Conservation (phyloP, 1,140 invertebrate genomes). For the Nasonia vitripennis region DNA sequence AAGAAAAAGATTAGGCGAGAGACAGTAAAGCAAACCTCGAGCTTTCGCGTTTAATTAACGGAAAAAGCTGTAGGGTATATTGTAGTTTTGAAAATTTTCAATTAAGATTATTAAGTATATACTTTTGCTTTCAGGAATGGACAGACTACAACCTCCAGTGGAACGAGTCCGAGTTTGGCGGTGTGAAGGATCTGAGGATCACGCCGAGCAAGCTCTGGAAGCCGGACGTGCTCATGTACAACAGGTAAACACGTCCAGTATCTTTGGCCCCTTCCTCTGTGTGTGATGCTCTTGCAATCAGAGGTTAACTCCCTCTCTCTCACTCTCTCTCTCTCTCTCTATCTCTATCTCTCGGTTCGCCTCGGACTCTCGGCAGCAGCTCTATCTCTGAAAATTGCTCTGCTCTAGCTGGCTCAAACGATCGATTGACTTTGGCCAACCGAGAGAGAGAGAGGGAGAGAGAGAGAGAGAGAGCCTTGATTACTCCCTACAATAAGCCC, state of each 20-base stretch:
- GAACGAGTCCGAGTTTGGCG: conserved; percentile 95
- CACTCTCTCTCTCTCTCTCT: background rate
- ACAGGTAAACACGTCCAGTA: conserved; percentile 85
- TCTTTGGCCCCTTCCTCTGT: background rate
- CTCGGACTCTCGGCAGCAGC: background rate
- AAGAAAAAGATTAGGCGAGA: background rate
- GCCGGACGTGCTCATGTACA: conserved; percentile 98
- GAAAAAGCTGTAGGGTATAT: no score
- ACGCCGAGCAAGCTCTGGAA: conserved; percentile 97
- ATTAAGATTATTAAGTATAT: background rate
- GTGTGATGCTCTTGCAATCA: background rate
- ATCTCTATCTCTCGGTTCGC: background rate
- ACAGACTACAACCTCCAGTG: conserved; percentile 97
- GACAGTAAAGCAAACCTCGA: background rate
- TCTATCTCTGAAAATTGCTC: no score
- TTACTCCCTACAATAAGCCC: no score
- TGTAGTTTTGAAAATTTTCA: background rate
- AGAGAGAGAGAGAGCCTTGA: no score
- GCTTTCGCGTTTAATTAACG: background rate
- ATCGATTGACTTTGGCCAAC: no score
- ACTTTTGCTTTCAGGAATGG: conserved; percentile 87
- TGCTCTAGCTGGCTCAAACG: no score
- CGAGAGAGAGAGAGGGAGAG: no score
- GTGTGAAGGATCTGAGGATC: conserved; percentile 94
- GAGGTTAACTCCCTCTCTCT: background rate